Conservation (phyloP, 1,140 invertebrate species). For the Asbolus verrucosus region DNA sequence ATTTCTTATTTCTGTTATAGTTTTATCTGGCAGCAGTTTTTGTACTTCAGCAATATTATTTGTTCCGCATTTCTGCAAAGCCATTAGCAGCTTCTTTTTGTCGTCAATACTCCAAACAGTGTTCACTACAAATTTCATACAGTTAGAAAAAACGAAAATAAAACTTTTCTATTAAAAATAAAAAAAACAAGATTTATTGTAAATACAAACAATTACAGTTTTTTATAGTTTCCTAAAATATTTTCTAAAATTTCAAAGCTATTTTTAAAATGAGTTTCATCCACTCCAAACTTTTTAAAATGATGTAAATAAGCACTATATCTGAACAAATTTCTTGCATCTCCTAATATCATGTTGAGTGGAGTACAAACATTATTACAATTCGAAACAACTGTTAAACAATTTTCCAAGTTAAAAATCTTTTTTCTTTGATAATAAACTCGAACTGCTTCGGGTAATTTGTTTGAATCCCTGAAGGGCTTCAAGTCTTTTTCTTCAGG, state of each 20-base stretch:
- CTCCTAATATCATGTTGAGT: slow-evolving; percentile 64
- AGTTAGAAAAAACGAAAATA: too few species aligned
- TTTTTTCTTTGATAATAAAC: slow-evolving; percentile 64
- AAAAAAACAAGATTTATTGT: too few species aligned
- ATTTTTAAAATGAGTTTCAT: slow-evolving; percentile 67
- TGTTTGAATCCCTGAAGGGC: slow-evolving; percentile 59
- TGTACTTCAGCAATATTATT: slow-evolving; percentile 48
- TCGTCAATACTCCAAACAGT: slow-evolving; percentile 48
- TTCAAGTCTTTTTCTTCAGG: slow-evolving; percentile 55
- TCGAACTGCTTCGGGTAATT: slow-evolving; percentile 65
- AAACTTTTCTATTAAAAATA: slow-evolving; percentile 19
- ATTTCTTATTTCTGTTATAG: slow-evolving; percentile 50
- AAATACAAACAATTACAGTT: slow-evolving; percentile 56
- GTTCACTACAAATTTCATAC: slow-evolving; percentile 28
- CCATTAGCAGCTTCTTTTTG: slow-evolving; percentile 50
- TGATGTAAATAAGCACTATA: slow-evolving; percentile 69
- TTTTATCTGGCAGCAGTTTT: slow-evolving; percentile 49
- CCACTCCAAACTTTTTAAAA: slow-evolving; percentile 67
- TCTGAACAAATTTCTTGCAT: slow-evolving; percentile 67
- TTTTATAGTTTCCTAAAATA: slow-evolving; percentile 66
- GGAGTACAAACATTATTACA: slow-evolving; percentile 64
- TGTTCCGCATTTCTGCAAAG: slow-evolving; percentile 49
- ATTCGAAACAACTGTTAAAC: slow-evolving; percentile 66
- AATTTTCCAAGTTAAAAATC: slow-evolving; percentile 66
- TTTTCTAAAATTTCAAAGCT: slow-evolving; percentile 68